A percentile compares a stretch with the other conserved stretches of the same genome.
phyloP scores from a whole-genome alignment of 53 echinoderm and acorn worm species.

The Paelopatides confundens region DNA sequence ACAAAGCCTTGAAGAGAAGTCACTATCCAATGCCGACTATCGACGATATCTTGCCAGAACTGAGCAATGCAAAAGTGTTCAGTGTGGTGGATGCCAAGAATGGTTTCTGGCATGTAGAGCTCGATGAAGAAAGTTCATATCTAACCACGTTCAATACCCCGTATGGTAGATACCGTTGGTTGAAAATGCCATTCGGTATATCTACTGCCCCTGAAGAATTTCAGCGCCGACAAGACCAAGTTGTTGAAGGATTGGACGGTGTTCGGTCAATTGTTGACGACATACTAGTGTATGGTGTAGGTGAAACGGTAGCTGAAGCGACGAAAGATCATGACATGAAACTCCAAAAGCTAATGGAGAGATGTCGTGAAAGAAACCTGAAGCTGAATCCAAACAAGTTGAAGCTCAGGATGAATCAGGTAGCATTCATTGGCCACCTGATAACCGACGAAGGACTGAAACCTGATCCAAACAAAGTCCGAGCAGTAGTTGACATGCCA shows the following conservation, averaged over 20 bases:
- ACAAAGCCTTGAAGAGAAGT: constrained; percentile 39
- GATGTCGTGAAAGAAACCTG: constrained; percentile 41
- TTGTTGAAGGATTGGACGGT: constrained; percentile 10
- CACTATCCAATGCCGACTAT: constrained; percentile 62
- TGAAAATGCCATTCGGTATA: constrained; percentile 59
- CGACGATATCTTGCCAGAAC: constrained; percentile 55
- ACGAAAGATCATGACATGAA: constrained; percentile 53
- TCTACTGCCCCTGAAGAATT: constrained; percentile 53
- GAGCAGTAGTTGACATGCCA: constrained; percentile 58
- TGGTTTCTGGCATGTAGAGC: constrained; percentile 65
- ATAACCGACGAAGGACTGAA: constrained; percentile 22
- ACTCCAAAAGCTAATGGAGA: constrained; percentile 27
- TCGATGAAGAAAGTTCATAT: constrained; percentile 56
- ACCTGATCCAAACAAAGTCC: constrained; percentile 23
- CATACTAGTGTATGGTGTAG: constrained; percentile 38
- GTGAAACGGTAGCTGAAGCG: not conserved
- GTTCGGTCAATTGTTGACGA: constrained; percentile 23
- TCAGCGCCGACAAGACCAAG: constrained; percentile 58
- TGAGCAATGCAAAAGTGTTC: constrained; percentile 69
- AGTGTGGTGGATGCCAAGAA: constrained; percentile 70
- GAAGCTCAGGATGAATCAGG: constrained; percentile 28
- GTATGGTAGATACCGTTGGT: constrained; percentile 32
- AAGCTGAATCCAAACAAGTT: constrained; percentile 54
- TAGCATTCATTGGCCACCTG: constrained; percentile 44
- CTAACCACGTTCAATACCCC: constrained; percentile 56